phyloP scores from a whole-genome alignment of 2,113 vertebrate genomes.

The Eleginops maclovinus region DNA sequence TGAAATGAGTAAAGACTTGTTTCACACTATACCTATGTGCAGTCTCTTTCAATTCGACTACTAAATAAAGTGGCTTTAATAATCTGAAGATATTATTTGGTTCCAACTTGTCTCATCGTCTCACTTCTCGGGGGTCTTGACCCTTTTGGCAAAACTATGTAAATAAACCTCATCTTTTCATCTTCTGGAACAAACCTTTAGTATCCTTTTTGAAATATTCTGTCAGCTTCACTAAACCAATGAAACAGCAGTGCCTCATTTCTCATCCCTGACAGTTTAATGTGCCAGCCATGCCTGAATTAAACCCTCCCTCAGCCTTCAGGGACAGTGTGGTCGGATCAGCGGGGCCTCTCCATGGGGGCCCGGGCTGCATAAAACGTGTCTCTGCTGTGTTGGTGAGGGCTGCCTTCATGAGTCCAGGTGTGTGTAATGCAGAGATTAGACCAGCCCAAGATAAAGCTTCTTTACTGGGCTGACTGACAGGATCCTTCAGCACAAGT shows the following conservation, averaged over 20 bases:
- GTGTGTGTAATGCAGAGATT: conserved; percentile 41
- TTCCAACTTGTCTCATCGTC: too few relatives aligned
- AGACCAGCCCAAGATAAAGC: neutral
- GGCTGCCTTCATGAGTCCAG: conserved; percentile 64
- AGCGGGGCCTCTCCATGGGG: conserved; percentile 4
- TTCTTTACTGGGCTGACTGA: neutral
- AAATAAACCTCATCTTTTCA: too few relatives aligned
- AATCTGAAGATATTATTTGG: too few relatives aligned
- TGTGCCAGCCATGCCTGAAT: conserved; percentile 4
- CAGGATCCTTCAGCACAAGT: conserved; percentile 1
- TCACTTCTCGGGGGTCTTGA: too few relatives aligned
- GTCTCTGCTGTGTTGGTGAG: conserved; percentile 36
- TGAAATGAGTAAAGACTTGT: too few relatives aligned
- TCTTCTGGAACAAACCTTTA: too few relatives aligned
- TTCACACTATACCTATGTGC: too few relatives aligned
- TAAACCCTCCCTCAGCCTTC: neutral
- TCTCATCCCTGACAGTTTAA: neutral
- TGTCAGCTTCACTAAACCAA: neutral
- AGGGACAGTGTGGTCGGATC: neutral
- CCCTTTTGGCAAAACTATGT: too few relatives aligned
- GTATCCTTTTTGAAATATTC: too few relatives aligned
- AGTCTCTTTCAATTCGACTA: too few relatives aligned
- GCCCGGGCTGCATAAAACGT: neutral
- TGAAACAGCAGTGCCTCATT: neutral
- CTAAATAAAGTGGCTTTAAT: too few relatives aligned